A percentile compares a stretch with the other conserved stretches of the same genome.
Evolutionary conservation across 2,888 invertebrate species (phyloP).

Genomic region (Sphaerophoria rueppellii): DNA sequence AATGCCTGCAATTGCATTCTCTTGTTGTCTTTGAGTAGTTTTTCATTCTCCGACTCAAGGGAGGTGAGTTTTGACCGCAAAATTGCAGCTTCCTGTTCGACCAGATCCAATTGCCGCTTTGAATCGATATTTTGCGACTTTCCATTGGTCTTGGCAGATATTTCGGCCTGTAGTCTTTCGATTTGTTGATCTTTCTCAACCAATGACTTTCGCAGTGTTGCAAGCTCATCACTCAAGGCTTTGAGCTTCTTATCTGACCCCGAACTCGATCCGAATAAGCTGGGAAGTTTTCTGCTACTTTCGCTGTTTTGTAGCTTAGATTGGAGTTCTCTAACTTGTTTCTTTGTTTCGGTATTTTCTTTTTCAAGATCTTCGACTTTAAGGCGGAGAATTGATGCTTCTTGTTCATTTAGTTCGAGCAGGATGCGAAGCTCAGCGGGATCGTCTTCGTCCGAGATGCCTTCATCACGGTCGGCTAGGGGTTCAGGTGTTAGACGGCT

Average conservation of each 20-base stretch:
- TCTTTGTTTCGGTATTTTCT: constrained; percentile 88
- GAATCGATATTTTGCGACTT: constrained; percentile 86
- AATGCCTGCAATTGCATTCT: constrained; percentile 84
- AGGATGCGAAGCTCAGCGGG: constrained; percentile 92
- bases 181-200: constrained; percentile 92
- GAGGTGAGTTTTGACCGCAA: constrained; percentile 87
- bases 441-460: constrained; percentile 90
- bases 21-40: constrained; percentile 88
- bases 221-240: constrained; percentile 88
- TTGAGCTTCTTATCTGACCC: constrained; percentile 81
- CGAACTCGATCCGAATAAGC: constrained; percentile 75
- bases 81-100: constrained; percentile 89
- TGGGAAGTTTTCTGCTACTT: constrained; percentile 46
- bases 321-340: constrained; percentile 89
- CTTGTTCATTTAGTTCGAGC: constrained; percentile 94
- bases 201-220: constrained; percentile 88
- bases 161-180: constrained; percentile 88
- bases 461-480: constrained; percentile 87
- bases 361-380: constrained; percentile 93
- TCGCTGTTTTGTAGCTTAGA: constrained; percentile 84
- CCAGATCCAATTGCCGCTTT: constrained; percentile 88
- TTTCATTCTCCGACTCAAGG: constrained; percentile 90
- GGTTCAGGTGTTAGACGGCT: constrained; percentile 86
- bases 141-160: constrained; percentile 82
- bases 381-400: constrained; percentile 90